Conservation (phyloP, 2,797 vertebrate species). For the Coluber constrictor region DNA sequence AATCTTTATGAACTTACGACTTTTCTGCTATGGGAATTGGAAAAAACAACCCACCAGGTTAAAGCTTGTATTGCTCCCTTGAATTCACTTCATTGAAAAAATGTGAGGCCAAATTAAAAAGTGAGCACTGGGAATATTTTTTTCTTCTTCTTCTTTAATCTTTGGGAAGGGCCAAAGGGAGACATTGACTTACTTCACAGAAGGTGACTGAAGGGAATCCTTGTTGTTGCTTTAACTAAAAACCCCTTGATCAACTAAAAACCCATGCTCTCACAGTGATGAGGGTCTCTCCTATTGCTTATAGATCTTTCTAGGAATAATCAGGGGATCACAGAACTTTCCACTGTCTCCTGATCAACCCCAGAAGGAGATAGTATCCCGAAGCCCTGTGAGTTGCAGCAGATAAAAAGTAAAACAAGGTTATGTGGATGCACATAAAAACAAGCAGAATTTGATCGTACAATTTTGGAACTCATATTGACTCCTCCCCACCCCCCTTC, state of each 20-base stretch:
- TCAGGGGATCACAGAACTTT: background rate
- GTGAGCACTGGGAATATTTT: background rate
- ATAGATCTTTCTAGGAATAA: background rate
- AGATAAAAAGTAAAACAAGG: background rate
- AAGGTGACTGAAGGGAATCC: background rate
- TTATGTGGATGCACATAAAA: background rate
- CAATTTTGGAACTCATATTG: background rate
- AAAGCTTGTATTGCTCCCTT: background rate
- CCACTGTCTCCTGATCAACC: background rate
- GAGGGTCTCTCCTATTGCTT: background rate
- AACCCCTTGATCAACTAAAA: background rate
- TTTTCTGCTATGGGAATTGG: background rate
- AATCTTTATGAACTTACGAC: background rate
- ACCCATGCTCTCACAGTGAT: background rate
- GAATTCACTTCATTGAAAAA: background rate
- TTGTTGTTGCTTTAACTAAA: background rate
- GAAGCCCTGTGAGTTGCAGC: background rate
- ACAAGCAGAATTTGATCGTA: background rate
- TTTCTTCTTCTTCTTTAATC: background rate
- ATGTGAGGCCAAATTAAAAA: background rate
- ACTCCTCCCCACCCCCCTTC: accelerated
- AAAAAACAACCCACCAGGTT: background rate
- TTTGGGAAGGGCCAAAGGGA: background rate
- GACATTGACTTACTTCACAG: background rate
- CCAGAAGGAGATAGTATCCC: background rate